Evolutionary conservation across 2,797 vertebrate genomes (phyloP), one percentile per base, ranked within the genome.

Genomic region (Lepidocolaptes lacrymiger): DNA sequence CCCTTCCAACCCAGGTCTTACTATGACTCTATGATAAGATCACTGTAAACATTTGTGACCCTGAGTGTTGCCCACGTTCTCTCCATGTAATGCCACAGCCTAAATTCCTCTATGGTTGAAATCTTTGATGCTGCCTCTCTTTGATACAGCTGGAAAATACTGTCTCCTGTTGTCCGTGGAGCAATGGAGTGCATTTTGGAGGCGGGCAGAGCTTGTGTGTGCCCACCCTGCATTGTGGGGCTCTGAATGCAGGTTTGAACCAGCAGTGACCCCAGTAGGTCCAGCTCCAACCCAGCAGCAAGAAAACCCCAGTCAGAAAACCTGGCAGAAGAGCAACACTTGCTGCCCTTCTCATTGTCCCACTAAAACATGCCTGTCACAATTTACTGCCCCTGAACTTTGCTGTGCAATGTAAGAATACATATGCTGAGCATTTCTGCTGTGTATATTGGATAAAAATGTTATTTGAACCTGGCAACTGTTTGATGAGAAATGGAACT

Each of bases 1-100:
- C 17, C 11, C 12, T 46, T 34, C 43, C 32, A 66, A 66, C 23
- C 32, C 63, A 46, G 43, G 26, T 6, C 43, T 44, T 46, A 46
- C 32, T n/a, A 26, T n/a, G 41, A 23, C 24, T 66, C 43, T 46
- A 8, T 48, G 41, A 13, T 44, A 89, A 85, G 62, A 41, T 41
- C 6, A 2, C 12, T 4, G 3, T 51, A 73, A 83, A 52, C 5
- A 2, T 66, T 49, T 1, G 2, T 24, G 32, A 11, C 20, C 28
- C 26, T 14, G n/a, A 34, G 37, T 37, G 44, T 43, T 41, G 55
- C 37, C 13, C 22, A 8, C 0, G 2, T 77, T 56, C 32, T 73
- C 61, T 7, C 16, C 12, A 6, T 0, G 0, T 41, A 55, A 81
- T 0, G 1, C 13, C 1, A 1, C 26, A 76, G 44, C 21, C 21